Base-by-base conservation (phyloP, 2,113 vertebrate genomes). In the Entelurus aequoreus region DNA sequence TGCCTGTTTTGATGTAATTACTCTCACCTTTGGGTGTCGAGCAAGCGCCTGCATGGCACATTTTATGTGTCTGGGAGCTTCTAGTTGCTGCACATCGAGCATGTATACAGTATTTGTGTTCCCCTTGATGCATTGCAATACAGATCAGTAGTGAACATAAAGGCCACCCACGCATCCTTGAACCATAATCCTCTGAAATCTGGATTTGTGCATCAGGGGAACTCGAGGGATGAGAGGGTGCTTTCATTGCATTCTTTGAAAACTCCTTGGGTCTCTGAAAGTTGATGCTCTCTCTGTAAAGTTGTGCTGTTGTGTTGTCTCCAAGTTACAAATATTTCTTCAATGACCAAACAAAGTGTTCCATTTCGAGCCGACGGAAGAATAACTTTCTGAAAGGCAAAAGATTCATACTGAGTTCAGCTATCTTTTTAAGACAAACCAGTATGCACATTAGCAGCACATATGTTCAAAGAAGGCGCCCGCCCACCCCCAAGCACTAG, bases 1-100 rank as follows among this genome's bases (percentile, higher is more conserved):
- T 81, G 75, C 64, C 65, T 66, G 73, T 76, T 85, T 84, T 83
- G 81, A 75, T 83, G 82, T 88, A 85, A 88, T 87, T 80, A 85
- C 83, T 78, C 80, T 86, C 84, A 89, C 81, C 85, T 87, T 78
- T 69, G 78, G 78, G 66, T 52, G 63, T 15, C 71, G 79, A 78
- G 73, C 71, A 72, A 62, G 28, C 54, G 71, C 58, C 52, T 68
- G 50, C 38, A 59, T 35, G 58, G 56, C 69, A 68, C 62, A 66
- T 52, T 67, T 14, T 56, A 50, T 60, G 48, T 60, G 57, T 69
- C 11, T 58, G 38, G 13, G 63, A 48, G 44, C 19, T 76, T 28
- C 28, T 28, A 28, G 58, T 69, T 56, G 59, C 65, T 66, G 72
- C 68, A 73, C 59, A 63, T 68, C 56, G 53, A 40, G 65, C 19